phyloP scores from a whole-genome alignment of 35 echinoderm and acorn worm species.

The Ophioderma brevispina region DNA sequence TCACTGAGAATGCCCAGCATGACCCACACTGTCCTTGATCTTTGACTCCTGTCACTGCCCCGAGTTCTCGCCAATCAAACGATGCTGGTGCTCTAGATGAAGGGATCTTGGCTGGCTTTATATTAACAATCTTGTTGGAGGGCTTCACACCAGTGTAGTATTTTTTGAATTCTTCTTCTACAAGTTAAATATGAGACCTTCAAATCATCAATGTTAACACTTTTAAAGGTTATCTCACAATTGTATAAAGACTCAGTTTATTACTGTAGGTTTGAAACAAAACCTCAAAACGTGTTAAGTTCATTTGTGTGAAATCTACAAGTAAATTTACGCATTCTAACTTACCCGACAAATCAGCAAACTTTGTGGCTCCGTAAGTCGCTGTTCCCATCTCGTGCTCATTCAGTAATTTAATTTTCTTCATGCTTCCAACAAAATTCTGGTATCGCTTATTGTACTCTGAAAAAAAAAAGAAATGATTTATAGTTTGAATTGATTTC shows the following conservation, averaged over 20 bases:
- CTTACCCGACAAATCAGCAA: slow-evolving; percentile 86
- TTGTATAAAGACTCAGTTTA: too few relatives aligned
- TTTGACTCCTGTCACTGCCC: slow-evolving; percentile 83
- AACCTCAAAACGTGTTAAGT: too few relatives aligned
- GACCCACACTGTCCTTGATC: slow-evolving; percentile 88
- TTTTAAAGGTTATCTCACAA: too few relatives aligned
- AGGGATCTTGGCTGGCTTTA: slow-evolving; percentile 68
- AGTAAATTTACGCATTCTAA: background rate
- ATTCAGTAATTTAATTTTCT: slow-evolving; percentile 45
- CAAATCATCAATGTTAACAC: too few relatives aligned
- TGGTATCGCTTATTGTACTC: slow-evolving; percentile 64
- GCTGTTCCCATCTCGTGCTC: slow-evolving; percentile 82
- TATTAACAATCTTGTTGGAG: background rate
- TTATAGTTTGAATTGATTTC: too few relatives aligned
- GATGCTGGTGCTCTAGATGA: slow-evolving; percentile 27
- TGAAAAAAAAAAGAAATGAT: slow-evolving; percentile 1
- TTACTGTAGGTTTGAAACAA: too few relatives aligned
- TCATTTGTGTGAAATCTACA: too few relatives aligned
- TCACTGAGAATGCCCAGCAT: slow-evolving; percentile 96
- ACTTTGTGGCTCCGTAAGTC: slow-evolving; percentile 71
- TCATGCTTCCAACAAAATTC: slow-evolving; percentile 73
- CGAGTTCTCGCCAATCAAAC: slow-evolving; percentile 73
- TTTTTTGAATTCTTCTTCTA: slow-evolving; percentile 82
- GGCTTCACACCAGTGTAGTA: slow-evolving; percentile 60
- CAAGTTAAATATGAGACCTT: background rate